Percentiles rank a stretch among this genome's conserved stretches.
phyloP scores from a whole-genome alignment of 2,888 invertebrate genomes.

The Zootermopsis nevadensis region DNA sequence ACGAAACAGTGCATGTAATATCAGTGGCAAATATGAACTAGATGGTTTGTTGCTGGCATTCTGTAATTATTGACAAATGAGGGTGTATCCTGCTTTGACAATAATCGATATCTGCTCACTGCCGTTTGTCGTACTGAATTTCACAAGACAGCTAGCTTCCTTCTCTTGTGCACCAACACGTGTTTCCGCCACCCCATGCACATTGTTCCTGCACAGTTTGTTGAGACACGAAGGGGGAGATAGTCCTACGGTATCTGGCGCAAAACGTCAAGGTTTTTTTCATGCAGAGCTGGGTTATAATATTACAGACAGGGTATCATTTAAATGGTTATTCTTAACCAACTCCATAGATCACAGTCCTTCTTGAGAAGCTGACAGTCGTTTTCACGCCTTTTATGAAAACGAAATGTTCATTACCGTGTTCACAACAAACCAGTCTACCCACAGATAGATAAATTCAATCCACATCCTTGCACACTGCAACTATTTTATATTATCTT shows the following conservation, averaged over 20 bases:
- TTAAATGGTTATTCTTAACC: no score
- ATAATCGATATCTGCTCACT: neutral
- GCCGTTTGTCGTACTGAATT: no score
- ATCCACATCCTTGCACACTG: no score
- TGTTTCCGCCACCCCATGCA: neutral
- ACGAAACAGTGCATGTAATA: neutral
- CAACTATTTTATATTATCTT: no score
- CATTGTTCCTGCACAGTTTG: neutral
- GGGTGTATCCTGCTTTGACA: neutral
- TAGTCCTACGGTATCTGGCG: neutral
- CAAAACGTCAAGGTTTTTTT: neutral
- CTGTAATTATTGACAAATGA: neutral
- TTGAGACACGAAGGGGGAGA: neutral
- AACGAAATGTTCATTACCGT: no score
- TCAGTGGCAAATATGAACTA: neutral
- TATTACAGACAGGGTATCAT: no score
- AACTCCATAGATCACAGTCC: no score
- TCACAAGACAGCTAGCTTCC: neutral
- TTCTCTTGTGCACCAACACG: neutral
- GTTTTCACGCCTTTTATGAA: no score
- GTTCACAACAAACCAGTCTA: no score
- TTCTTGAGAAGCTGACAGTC: no score
- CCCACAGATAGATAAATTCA: no score
- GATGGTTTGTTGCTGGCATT: neutral
- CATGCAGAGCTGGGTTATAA: no score